Evolutionary conservation across 2,113 vertebrate species (phyloP).

Genomic region (Seriola quinqueradiata): DNA sequence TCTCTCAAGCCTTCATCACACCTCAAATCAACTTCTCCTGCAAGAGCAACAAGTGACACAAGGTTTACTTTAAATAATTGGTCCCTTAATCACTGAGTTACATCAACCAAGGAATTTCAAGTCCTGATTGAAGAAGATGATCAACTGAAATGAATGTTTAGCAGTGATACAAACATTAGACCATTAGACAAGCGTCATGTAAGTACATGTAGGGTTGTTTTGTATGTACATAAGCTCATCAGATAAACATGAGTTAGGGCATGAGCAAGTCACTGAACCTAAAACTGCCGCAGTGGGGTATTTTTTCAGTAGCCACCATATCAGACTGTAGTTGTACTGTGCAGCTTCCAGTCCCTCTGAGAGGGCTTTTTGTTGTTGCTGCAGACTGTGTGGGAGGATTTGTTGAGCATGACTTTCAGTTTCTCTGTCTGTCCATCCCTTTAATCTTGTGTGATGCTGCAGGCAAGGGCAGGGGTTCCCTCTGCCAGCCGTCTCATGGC

Average conservation of each 20-base stretch:
- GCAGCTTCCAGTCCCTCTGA: constrained; percentile 38
- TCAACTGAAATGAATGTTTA: not conserved
- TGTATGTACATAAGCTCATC: not conserved
- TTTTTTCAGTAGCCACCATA: not conserved
- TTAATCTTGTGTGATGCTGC: constrained; percentile 81
- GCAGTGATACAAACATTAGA: not conserved
- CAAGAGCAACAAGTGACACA: not conserved
- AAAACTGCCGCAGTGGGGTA: not conserved
- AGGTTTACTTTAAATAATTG: not conserved
- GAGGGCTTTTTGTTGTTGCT: constrained; percentile 73
- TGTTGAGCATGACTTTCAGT: constrained; percentile 68
- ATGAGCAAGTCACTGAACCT: constrained; percentile 9
- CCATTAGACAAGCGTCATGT: not conserved
- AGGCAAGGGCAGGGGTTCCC: constrained; percentile 72
- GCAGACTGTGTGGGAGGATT: constrained; percentile 77
- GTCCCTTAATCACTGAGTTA: not conserved
- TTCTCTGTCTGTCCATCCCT: constrained; percentile 73
- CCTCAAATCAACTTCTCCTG: not conserved
- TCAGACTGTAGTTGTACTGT: constrained; percentile 8
- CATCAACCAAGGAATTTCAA: not conserved
- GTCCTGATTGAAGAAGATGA: not conserved
- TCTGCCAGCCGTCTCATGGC: constrained; percentile 59
- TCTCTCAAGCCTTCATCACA: constrained; percentile 17
- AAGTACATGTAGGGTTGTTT: not conserved
- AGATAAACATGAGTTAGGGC: constrained; percentile 1